These are phyloP conservation scores for Aptenodytes patagonicus DNA, from an alignment of 2,113 vertebrate species.

Conservation along the genomic window DNA sequence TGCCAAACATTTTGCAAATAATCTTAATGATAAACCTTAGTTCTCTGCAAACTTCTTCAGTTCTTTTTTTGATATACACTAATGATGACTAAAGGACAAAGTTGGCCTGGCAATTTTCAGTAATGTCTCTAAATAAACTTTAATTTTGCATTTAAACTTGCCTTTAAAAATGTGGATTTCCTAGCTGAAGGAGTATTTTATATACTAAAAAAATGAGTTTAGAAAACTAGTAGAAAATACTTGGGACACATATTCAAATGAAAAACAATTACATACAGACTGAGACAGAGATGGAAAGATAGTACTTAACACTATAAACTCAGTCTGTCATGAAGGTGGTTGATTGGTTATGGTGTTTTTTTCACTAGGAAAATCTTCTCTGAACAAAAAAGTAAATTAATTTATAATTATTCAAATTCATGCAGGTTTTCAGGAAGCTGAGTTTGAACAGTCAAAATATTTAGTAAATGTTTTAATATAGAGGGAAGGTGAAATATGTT, in stretches of 20 bases:
- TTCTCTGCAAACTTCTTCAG: background rate
- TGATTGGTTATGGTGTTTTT: background rate
- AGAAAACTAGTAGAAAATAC: background rate
- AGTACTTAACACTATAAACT: background rate
- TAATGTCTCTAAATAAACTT: background rate
- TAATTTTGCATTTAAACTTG: background rate
- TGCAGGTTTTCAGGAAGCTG: background rate
- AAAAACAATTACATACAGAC: background rate
- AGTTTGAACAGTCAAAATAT: slow-evolving; percentile 23
- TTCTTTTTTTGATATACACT: background rate
- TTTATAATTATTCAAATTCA: slow-evolving; percentile 4
- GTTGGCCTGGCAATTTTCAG: background rate
- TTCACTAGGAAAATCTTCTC: background rate
- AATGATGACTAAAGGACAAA: background rate
- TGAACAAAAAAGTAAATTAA: background rate
- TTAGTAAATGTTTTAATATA: background rate
- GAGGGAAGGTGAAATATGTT: background rate
- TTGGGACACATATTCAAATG: background rate
- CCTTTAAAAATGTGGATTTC: background rate
- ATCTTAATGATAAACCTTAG: background rate
- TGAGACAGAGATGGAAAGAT: background rate
- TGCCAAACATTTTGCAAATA: background rate
- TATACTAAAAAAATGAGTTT: background rate
- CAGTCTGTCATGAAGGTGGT: background rate
- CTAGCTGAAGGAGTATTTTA: background rate